Base-by-base conservation (phyloP, 2,888 invertebrate genomes). In the Hermaeophaga mercurialis region DNA sequence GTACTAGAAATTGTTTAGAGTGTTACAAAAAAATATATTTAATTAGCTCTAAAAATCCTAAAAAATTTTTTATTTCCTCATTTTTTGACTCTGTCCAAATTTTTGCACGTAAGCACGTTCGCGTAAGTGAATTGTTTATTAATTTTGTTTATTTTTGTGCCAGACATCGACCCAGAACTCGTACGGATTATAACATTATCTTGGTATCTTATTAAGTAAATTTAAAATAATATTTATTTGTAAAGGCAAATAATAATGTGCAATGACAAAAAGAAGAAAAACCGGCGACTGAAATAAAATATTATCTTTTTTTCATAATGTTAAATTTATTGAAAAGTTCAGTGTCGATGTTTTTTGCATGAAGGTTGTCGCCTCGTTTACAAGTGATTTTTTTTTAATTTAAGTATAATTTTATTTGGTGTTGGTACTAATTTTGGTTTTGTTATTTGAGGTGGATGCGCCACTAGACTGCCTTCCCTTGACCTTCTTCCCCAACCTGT, bases 391-490 rank as follows among this genome's bases (percentile, higher is more conserved):
- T 61, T 53, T 36, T 48, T 47, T 53, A 44, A 56, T 41, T 33
- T 48, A 60, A 50, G 54, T 56, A 15, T 41, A 26, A 58, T 66
- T 61, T 64, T 56, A 59, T 64, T 57, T 64, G 61, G 58, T 56
- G 61, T 61, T 45, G 56, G 56, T 55, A 58, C 58, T 63, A 58
- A 59, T 61, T 62, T 60, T 67, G 66, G 66, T 65, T 66, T 65
- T 74, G 73, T 71, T 73, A 67, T 73, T 69, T 63, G 81, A 82
- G 81, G 77, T 78, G 81, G 81, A 81, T 76, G 77, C 79, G 77
- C 78, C 80, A 78, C 77, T 79, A 77, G 80, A 80, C 77, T 74
- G 80, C 78, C 78, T 80, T 76, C 80, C 80, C 77, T 76, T 78
- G 73, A 75, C 75, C 78, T 75, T 76, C 77, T 74, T 75, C 74